Evolutionary conservation across 2,113 vertebrate genomes (phyloP).

Genomic region (Neolamprologus cancellatus): DNA sequence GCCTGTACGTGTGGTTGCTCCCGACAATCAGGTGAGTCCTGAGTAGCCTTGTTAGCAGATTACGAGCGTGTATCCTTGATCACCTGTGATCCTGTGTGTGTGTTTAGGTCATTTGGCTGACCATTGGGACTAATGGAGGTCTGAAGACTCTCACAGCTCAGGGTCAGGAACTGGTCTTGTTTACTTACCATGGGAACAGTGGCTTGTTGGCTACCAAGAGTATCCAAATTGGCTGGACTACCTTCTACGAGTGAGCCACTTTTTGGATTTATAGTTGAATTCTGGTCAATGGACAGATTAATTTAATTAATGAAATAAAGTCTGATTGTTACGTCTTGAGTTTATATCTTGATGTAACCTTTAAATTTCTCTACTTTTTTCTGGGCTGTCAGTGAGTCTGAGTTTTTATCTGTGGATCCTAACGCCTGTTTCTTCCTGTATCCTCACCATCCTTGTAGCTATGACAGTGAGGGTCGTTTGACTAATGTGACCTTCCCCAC

Average conservation of each 20-base stretch:
- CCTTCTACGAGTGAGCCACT: constrained; percentile 93
- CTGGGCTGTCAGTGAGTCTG: background rate
- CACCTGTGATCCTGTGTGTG: background rate
- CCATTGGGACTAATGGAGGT: constrained; percentile 94
- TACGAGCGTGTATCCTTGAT: background rate
- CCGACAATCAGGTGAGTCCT: constrained; percentile 85
- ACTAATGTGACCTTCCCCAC: constrained; percentile 98
- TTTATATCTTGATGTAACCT: background rate
- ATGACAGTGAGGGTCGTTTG: constrained; percentile 93
- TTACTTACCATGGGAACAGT: constrained; percentile 96
- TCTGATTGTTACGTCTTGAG: background rate
- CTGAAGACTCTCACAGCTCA: constrained; percentile 94
- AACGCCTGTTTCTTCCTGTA: background rate
- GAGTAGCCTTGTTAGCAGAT: background rate
- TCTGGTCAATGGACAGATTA: background rate
- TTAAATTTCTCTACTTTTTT: background rate
- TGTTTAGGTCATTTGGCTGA: constrained; percentile 88
- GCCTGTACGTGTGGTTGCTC: constrained; percentile 93
- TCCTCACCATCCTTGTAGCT: constrained; percentile 66
- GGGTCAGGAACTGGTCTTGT: constrained; percentile 89
- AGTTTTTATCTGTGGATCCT: background rate
- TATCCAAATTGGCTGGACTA: constrained; percentile 96
- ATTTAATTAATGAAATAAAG: background rate
- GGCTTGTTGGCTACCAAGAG: constrained; percentile 96
- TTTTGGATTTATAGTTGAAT: background rate